Base-by-base conservation (phyloP, 2,113 vertebrate genomes). In the Cavia aperea region DNA sequence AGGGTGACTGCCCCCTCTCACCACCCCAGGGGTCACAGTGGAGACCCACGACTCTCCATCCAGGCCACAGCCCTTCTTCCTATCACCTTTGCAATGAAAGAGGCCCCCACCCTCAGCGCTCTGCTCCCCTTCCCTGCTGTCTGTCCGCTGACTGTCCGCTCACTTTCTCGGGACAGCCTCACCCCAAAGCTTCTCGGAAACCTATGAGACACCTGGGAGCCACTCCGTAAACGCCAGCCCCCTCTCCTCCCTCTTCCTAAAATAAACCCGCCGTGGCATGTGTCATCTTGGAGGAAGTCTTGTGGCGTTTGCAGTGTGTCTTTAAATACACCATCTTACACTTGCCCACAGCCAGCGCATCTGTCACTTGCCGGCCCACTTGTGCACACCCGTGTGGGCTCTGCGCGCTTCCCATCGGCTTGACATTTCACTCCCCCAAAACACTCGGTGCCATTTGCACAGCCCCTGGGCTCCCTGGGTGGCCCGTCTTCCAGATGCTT, bases 251-350 rank as follows among this genome's bases (percentile, higher is more conserved):
- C 63, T 88, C 78, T 70, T 72, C 88, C 79, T 70, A 82, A 95
- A 91, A 90, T 91, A 93, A 93, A 86, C 26, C 77, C 21, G 2
- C 62, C 6, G 5, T 78, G 91, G 91, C 24, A 8, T 86, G 83
- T 62, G 73, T 81, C 90, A 90, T 95, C 92, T 85, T 51, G 66
- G 81, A 96, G 92, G 93, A 95, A 93, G 93, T 88, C 96, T 89
- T 93, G 39, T 58, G 43, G 90, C 81, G 46, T 51, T 86, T 36
- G 93, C 89, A 86, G 54, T 84, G 33, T 62, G 72, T 86, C 92
- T 95, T 93, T 94, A 94, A 94, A 96, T 96, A 89, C 63, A 63
- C 77, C 19, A 63, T 92, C 85, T 90, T 90, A 72, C 88, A 93
- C 88, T 87, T 93, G 90, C 93, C 93, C 85, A 92, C 90, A 86